These are phyloP conservation scores for Etheostoma nigrum DNA, from an alignment of 2,797 vertebrate genomes.

Conservation along the genomic window DNA sequence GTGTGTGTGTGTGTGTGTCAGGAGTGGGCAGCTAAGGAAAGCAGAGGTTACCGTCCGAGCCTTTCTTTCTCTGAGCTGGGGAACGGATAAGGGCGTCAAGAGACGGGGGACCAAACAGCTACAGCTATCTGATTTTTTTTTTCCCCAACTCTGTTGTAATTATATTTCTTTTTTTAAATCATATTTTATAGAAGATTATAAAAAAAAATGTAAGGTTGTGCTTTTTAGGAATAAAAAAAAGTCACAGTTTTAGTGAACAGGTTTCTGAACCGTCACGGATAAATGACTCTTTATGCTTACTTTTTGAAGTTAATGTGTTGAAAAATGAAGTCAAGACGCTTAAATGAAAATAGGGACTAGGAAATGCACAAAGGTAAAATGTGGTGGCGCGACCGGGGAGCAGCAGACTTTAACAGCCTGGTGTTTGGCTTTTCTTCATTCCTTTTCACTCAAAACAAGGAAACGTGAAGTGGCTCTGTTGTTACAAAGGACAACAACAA, in stretches of 20 bases:
- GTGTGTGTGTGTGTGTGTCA: conserved; percentile 41
- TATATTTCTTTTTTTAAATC: background rate
- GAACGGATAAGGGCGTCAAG: conserved; percentile 56
- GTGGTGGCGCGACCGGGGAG: conserved; percentile 16
- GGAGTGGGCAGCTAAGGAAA: conserved; percentile 54
- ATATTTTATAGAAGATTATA: background rate
- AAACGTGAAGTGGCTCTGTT: conserved; percentile 73
- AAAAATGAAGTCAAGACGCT: background rate
- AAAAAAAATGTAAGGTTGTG: background rate
- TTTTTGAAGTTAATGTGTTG: background rate
- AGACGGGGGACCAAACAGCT: conserved; percentile 42
- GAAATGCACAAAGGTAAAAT: conserved; percentile 13
- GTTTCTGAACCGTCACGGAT: background rate
- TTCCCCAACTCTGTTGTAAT: background rate
- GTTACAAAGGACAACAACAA: conserved; percentile 73
- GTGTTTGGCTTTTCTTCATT: conserved; percentile 49
- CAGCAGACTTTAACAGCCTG: conserved; percentile 29
- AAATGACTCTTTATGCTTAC: background rate
- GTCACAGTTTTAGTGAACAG: background rate
- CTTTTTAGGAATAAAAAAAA: background rate
- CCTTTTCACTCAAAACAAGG: conserved; percentile 63
- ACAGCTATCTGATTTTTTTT: background rate
- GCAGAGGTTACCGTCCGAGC: conserved; percentile 52
- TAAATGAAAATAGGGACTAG: conserved; percentile 10
- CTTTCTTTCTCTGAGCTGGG: conserved; percentile 36